A percentile compares a stretch with the other conserved stretches of the same genome.
These are phyloP conservation scores for Stramonita haemastoma DNA, from an alignment of 2,888 invertebrate genomes.

Conservation along the genomic window DNA sequence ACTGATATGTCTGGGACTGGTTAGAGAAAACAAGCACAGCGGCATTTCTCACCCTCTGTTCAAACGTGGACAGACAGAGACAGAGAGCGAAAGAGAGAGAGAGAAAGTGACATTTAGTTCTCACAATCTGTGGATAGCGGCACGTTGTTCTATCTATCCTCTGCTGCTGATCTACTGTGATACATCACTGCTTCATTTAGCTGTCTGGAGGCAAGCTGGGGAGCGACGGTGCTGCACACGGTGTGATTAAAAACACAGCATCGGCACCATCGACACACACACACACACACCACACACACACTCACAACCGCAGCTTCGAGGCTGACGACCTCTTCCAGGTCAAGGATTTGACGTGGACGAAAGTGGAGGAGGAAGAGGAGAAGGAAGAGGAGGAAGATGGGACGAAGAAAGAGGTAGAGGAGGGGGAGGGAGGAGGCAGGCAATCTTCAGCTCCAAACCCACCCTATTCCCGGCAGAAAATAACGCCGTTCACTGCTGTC, in stretches of 20 bases:
- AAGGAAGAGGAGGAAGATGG: not conserved
- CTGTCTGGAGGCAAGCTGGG: not conserved
- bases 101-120: not conserved
- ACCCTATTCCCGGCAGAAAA: conserved; percentile 25
- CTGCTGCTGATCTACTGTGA: not conserved
- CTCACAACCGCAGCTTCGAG: not conserved
- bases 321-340: not conserved
- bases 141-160: not conserved
- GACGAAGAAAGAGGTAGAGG: not conserved
- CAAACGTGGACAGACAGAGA: too few relatives aligned
- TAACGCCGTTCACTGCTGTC: conserved; percentile 10
- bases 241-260: not conserved
- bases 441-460: conserved; percentile 10
- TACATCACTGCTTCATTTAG: not conserved
- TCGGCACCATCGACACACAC: not conserved
- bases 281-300: too few relatives aligned
- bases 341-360: not conserved
- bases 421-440: not conserved
- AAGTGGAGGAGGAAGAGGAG: not conserved
- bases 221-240: not conserved
- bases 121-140: not conserved
- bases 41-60: not conserved
- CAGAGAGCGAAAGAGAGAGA: not conserved
- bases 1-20: not conserved
- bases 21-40: not conserved